phyloP scores from a whole-genome alignment of 2,113 vertebrate species.

The Onychostruthus taczanowskii region DNA sequence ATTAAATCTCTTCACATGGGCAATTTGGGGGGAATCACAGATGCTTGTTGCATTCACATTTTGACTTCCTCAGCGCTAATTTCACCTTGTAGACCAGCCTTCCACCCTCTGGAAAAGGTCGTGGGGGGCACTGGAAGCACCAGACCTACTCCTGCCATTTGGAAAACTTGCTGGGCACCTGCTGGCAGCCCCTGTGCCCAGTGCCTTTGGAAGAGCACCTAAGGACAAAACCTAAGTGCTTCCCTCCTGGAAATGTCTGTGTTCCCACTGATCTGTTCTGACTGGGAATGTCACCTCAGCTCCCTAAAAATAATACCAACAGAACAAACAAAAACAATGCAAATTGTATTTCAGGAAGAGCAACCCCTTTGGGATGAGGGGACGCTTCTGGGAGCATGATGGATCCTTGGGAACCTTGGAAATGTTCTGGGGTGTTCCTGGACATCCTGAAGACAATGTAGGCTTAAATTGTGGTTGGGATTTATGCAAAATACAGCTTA shows the following conservation, averaged over 20 bases:
- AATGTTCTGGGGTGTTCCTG: neutral
- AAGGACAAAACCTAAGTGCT: rapidly evolving
- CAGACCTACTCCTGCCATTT: neutral
- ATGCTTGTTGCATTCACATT: neutral
- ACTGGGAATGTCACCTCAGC: neutral
- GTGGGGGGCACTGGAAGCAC: neutral
- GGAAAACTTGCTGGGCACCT: neutral
- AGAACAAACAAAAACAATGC: neutral
- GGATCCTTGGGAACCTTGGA: neutral
- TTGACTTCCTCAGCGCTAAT: neutral
- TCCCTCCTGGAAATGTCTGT: neutral
- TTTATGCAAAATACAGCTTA: neutral
- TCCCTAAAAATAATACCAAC: neutral
- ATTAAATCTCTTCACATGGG: neutral
- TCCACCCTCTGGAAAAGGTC: neutral
- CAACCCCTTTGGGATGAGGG: neutral
- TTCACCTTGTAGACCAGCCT: neutral
- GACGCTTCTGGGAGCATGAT: neutral
- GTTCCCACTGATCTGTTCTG: neutral
- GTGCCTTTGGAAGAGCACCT: neutral
- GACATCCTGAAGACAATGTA: neutral
- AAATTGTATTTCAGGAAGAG: neutral
- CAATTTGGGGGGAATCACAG: neutral
- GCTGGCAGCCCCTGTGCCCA: neutral
- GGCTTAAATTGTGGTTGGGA: neutral